Evolutionary conservation across 1,140 invertebrate genomes (phyloP).

Genomic region (Paracyclopina nana): DNA sequence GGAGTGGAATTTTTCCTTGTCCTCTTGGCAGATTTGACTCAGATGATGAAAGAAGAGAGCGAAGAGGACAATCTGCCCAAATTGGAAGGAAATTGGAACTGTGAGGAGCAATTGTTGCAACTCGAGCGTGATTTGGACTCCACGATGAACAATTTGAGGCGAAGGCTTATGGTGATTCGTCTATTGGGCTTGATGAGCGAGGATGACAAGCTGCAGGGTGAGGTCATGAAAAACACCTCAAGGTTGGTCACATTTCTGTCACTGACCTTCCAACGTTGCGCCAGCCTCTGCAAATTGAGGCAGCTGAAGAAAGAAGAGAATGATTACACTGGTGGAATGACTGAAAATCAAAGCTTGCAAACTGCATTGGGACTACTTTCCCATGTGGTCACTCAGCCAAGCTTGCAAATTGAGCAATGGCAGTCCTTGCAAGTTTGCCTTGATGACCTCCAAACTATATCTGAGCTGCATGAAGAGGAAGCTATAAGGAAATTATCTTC

Average conservation of each 20-base stretch:
- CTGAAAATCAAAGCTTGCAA: conserved; percentile 2
- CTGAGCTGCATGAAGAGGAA: conserved; percentile 18
- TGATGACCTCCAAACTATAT: conserved; percentile 26
- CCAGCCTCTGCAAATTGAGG: background rate
- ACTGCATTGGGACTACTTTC: conserved; percentile 13
- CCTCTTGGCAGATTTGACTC: background rate
- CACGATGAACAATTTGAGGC: conserved; percentile 1
- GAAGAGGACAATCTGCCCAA: background rate
- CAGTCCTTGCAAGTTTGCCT: conserved; percentile 29
- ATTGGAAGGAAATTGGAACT: background rate
- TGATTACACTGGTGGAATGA: background rate
- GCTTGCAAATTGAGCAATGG: conserved; percentile 23
- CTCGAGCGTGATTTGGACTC: conserved; percentile 7
- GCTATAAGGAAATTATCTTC: conserved; percentile 23
- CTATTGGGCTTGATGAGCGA: conserved; percentile 9
- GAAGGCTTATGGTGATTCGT: conserved; percentile 13
- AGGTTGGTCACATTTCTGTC: conserved; percentile 6
- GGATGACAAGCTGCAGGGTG: conserved; percentile 9
- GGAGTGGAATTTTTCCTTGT: background rate
- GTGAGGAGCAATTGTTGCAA: background rate
- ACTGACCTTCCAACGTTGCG: conserved; percentile 2
- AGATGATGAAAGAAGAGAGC: background rate
- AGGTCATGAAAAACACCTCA: conserved; percentile 6
- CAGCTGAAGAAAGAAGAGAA: background rate
- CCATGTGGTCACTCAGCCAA: conserved; percentile 6